These are phyloP conservation scores for Scomberomorus guttatus DNA, from an alignment of 2,797 vertebrate genomes.

Conservation along the genomic window DNA sequence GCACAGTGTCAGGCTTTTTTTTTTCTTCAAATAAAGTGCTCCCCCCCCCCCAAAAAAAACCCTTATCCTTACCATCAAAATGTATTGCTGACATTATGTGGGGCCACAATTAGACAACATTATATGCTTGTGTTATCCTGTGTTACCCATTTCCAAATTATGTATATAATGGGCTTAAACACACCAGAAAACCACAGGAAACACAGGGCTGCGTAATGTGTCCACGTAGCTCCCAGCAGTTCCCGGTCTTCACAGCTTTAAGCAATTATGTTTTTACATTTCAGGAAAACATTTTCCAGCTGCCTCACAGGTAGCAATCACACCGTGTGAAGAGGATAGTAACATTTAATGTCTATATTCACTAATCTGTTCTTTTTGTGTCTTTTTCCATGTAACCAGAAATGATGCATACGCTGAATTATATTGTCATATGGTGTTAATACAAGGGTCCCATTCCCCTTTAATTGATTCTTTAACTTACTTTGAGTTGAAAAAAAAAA, in stretches of 20 bases:
- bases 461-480: background rate
- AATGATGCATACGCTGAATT: background rate
- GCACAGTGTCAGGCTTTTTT: background rate
- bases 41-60: constrained; percentile 2
- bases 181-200: constrained; percentile 67
- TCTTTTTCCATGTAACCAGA: background rate
- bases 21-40: constrained; percentile 18
- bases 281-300: constrained; percentile 74
- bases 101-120: constrained; percentile 32
- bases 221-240: constrained; percentile 44
- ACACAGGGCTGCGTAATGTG: constrained; percentile 42
- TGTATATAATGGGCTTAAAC: constrained; percentile 49
- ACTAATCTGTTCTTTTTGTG: background rate
- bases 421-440: background rate
- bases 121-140: constrained; percentile 3
- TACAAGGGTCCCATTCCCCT: background rate
- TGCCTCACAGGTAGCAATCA: constrained; percentile 62
- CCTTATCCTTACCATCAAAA: constrained; percentile 6
- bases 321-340: constrained; percentile 21
- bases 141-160: constrained; percentile 55
- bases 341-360: constrained; percentile 9
- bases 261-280: constrained; percentile 79
- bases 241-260: constrained; percentile 73
- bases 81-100: constrained; percentile 11
- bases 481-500: background rate